Conservation (phyloP, 2,797 vertebrate species). For the Lutjanus argentimaculatus region DNA sequence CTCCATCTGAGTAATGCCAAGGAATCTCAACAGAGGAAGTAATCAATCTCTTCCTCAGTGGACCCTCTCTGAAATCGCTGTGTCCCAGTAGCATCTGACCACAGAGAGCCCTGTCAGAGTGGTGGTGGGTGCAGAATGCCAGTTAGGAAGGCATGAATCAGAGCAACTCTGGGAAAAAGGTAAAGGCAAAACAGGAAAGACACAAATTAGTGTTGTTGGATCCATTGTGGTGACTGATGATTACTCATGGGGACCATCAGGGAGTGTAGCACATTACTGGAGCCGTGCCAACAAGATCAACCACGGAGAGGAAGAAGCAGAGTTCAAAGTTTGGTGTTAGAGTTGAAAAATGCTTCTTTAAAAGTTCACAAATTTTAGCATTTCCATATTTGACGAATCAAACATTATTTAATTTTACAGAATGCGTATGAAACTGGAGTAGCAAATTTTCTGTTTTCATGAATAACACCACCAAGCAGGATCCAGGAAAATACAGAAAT, state of each 20-base stretch:
- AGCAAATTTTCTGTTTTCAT: background rate
- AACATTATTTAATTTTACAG: background rate
- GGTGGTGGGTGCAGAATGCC: constrained; percentile 45
- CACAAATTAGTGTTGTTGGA: constrained; percentile 63
- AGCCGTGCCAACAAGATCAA: constrained; percentile 46
- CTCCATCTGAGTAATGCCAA: constrained; percentile 40
- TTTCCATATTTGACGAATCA: constrained; percentile 4
- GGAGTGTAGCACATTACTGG: constrained; percentile 57
- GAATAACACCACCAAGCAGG: constrained; percentile 3
- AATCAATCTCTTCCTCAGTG: constrained; percentile 64
- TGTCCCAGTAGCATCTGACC: constrained; percentile 33
- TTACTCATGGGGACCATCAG: constrained; percentile 65
- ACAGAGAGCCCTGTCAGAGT: constrained; percentile 42
- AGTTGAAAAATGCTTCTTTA: background rate
- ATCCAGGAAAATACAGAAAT: constrained; percentile 38
- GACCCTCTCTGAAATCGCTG: constrained; percentile 35
- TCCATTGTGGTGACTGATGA: constrained; percentile 72
- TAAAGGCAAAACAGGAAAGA: constrained; percentile 76
- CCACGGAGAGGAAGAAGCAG: constrained; percentile 27
- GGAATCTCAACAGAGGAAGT: constrained; percentile 68
- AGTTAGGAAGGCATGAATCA: constrained; percentile 73
- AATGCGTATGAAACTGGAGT: background rate
- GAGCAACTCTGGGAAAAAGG: constrained; percentile 52
- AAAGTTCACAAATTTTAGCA: background rate
- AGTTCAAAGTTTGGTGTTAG: constrained; percentile 9